Evolutionary conservation across 2,113 vertebrate species (phyloP), one percentile per base, ranked within the genome.

Genomic region (Neogobius melanostomus): DNA sequence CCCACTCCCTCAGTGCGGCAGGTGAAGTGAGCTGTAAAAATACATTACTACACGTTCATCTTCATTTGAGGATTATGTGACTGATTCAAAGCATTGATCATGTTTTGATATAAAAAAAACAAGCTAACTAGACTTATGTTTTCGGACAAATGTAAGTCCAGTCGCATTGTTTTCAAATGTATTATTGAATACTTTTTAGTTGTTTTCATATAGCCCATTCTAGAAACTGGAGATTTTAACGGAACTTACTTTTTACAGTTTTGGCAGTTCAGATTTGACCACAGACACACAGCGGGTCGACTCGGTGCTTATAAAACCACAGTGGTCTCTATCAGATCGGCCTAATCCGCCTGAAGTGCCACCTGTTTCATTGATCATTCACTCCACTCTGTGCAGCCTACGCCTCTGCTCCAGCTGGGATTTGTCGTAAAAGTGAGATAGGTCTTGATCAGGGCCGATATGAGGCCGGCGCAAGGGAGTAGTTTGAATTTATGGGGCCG

Each of bases 341-440:
- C 73, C 77, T 75, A 68, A 77, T 54, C 64, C 66, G 74, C 53
- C 47, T 68, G 72, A 78, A 60, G 78, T 82, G 71, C 84, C 85
- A 90, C 90, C 91, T 91, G 89, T 80, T 91, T 68, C 65, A 74
- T 77, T 90, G 82, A 82, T 85, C 78, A 76, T 86, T 85, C 78
- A 69, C 80, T 79, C 71, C 72, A 62, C 56, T 64, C 28, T 28
- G 8, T n/a, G 10, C 66, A 63, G 71, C 74, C 70, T 5, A 66
- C 72, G 82, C 87, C 88, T 82, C 82, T 88, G 74, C 64, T 81
- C 76, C 83, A 86, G 82, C 84, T 82, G 81, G 66, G 63, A 66
- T 64, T 72, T 48, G 69, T 80, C 62, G 68, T 91, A 88, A 89
- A 89, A 82, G 78, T 71, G 74, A 42, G 78, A 75, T 84, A 87